These are phyloP conservation scores for Nephotettix cincticeps DNA, from an alignment of 1,140 invertebrate species.

Conservation along the genomic window DNA sequence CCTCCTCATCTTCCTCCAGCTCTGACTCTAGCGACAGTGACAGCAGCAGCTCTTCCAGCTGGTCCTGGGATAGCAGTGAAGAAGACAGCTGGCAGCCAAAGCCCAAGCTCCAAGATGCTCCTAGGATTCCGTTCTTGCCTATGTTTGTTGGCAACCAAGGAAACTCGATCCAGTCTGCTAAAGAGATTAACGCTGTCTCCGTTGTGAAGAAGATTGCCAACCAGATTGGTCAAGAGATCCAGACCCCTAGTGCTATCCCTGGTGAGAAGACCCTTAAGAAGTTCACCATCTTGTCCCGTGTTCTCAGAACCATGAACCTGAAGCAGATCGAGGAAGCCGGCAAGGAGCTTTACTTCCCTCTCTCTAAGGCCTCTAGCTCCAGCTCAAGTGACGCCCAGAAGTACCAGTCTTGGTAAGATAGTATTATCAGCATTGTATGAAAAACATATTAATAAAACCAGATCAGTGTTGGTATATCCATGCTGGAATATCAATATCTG, in stretches of 20 bases:
- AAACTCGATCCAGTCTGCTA: slow-evolving; percentile 46
- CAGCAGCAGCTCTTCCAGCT: slow-evolving; percentile 17
- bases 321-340: slow-evolving; percentile 54
- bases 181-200: slow-evolving; percentile 45
- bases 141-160: slow-evolving; percentile 55
- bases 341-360: slow-evolving; percentile 49
- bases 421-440: no score
- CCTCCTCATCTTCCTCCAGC: slow-evolving; percentile 25
- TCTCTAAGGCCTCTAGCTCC: background rate
- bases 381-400: slow-evolving; percentile 17
- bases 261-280: slow-evolving; percentile 57
- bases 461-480: background rate
- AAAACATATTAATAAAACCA: no score
- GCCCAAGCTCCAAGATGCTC: slow-evolving; percentile 50
- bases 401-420: slow-evolving; percentile 19
- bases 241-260: slow-evolving; percentile 56
- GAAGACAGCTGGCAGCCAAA: slow-evolving; percentile 45
- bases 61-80: slow-evolving; percentile 39
- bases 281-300: slow-evolving; percentile 56
- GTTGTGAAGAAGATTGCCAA: slow-evolving; percentile 51
- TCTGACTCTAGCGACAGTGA: slow-evolving; percentile 8
- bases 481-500: background rate
- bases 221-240: slow-evolving; percentile 57
- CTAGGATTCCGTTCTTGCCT: slow-evolving; percentile 50
- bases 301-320: slow-evolving; percentile 58